These are phyloP conservation scores for Drosophila novamexicana DNA, from an alignment of 1,140 invertebrate species.

Conservation along the genomic window DNA sequence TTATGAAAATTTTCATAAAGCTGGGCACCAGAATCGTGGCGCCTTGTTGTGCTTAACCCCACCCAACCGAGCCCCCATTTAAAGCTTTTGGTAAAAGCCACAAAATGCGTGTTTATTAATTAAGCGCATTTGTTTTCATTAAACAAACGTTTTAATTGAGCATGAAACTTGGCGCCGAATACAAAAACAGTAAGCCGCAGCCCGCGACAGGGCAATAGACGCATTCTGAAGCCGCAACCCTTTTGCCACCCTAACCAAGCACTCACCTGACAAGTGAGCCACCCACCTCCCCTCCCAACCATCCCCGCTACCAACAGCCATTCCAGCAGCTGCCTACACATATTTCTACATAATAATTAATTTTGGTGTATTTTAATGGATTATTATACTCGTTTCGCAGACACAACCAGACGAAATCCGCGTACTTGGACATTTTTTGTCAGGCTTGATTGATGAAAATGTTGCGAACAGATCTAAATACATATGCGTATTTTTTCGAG, in stretches of 20 bases:
- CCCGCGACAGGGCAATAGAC: slow-evolving; percentile 63
- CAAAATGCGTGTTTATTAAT: slow-evolving; percentile 85
- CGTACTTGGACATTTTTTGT: slow-evolving; percentile 37
- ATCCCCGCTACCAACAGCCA: slow-evolving; percentile 4
- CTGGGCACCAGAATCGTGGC: background rate
- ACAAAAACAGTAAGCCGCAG: slow-evolving; percentile 32
- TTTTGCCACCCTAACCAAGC: slow-evolving; percentile 23
- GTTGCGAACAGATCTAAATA: background rate
- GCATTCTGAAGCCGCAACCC: slow-evolving; percentile 35
- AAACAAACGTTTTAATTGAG: slow-evolving; percentile 84
- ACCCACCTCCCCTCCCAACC: background rate
- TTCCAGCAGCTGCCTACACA: slow-evolving; percentile 32
- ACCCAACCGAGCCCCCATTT: slow-evolving; percentile 2
- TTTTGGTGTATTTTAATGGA: slow-evolving; percentile 78
- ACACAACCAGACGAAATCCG: slow-evolving; percentile 50
- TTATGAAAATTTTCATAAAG: slow-evolving; percentile 44
- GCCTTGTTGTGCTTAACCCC: slow-evolving; percentile 35
- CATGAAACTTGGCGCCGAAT: slow-evolving; percentile 79
- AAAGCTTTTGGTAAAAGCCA: slow-evolving; percentile 54
- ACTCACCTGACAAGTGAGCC: slow-evolving; percentile 35
- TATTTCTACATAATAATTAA: slow-evolving; percentile 74
- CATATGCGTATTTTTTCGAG: too few species aligned
- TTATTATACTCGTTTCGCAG: slow-evolving; percentile 58
- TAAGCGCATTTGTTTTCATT: slow-evolving; percentile 84
- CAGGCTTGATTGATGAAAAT: slow-evolving; percentile 60